phyloP scores from a whole-genome alignment of 2,797 vertebrate genomes.

The Falco cherrug region DNA sequence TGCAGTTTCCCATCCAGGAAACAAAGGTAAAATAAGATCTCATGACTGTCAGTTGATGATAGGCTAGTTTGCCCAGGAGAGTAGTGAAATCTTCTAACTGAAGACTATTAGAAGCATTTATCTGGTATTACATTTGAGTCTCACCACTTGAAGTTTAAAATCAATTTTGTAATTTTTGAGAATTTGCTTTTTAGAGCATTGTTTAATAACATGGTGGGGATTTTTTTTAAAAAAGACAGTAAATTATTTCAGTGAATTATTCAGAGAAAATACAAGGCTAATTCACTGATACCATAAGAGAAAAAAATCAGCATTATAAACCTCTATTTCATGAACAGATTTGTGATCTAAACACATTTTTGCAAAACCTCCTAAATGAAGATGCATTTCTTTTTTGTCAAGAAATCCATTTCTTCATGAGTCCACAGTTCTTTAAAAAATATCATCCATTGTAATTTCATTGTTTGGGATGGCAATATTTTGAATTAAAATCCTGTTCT shows the following conservation, averaged over 20 bases:
- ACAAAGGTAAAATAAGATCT: not conserved
- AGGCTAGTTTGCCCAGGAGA: not conserved
- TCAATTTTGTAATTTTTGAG: not conserved
- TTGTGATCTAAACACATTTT: not conserved
- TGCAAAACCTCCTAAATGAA: not conserved
- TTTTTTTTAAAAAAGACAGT: not conserved
- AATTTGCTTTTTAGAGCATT: not conserved
- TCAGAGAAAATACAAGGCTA: constrained; percentile 19
- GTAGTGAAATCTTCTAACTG: not conserved
- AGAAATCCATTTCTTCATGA: not conserved
- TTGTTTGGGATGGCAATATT: not conserved
- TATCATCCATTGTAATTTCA: not conserved
- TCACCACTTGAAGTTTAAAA: not conserved
- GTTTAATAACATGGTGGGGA: not conserved
- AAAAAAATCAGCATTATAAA: not conserved
- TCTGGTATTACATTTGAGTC: not conserved
- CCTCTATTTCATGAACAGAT: not conserved
- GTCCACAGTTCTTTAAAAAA: not conserved
- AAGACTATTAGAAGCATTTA: not conserved
- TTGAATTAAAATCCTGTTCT: not conserved
- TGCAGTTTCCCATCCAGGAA: not conserved
- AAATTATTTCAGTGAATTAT: constrained; percentile 19
- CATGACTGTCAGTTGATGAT: not conserved
- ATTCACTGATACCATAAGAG: not conserved
- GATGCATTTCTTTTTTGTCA: not conserved